Percentiles rank a stretch among this genome's conserved stretches.
phyloP scores from a whole-genome alignment of 2,888 invertebrate species.

The Drosophila picticornis region DNA sequence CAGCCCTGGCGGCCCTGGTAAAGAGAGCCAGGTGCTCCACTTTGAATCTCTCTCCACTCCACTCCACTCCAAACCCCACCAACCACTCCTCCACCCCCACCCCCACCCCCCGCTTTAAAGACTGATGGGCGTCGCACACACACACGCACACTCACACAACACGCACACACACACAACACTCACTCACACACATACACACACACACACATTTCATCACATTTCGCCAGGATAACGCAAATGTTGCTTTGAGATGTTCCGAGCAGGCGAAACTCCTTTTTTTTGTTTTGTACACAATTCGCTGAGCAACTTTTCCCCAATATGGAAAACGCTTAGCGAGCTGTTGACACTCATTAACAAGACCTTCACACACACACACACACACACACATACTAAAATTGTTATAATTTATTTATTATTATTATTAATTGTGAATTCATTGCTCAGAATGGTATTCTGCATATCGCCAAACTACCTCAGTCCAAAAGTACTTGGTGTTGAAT shows the following conservation, averaged over 20 bases:
- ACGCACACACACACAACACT: conserved; percentile 48
- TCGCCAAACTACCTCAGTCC: conserved; percentile 81
- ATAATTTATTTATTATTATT: conserved; percentile 75
- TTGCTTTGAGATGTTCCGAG: conserved; percentile 69
- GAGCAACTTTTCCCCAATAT: not conserved
- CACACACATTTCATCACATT: conserved; percentile 73
- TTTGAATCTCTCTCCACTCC: conserved; percentile 45
- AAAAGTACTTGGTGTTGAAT: conserved; percentile 79
- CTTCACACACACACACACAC: conserved; percentile 31
- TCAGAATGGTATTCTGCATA: conserved; percentile 70
- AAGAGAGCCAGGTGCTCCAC: conserved; percentile 49
- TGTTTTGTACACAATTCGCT: conserved; percentile 30
- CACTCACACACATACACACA: conserved; percentile 25
- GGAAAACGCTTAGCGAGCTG: conserved; percentile 42
- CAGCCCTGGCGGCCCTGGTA: conserved; percentile 94
- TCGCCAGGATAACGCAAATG: conserved; percentile 74
- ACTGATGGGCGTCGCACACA: conserved; percentile 73
- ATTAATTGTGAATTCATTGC: conserved; percentile 55
- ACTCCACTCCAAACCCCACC: conserved; percentile 12
- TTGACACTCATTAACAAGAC: conserved; percentile 22
- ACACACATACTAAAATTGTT: conserved; percentile 56
- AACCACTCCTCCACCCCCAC: not conserved
- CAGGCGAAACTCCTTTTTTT: conserved; percentile 62
- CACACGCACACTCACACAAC: conserved; percentile 46
- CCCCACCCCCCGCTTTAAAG: conserved; percentile 62